A percentile compares a stretch with the other conserved stretches of the same genome.
Conservation (phyloP, 2,113 vertebrate genomes). For the Cyphomyrus plagiostoma region DNA sequence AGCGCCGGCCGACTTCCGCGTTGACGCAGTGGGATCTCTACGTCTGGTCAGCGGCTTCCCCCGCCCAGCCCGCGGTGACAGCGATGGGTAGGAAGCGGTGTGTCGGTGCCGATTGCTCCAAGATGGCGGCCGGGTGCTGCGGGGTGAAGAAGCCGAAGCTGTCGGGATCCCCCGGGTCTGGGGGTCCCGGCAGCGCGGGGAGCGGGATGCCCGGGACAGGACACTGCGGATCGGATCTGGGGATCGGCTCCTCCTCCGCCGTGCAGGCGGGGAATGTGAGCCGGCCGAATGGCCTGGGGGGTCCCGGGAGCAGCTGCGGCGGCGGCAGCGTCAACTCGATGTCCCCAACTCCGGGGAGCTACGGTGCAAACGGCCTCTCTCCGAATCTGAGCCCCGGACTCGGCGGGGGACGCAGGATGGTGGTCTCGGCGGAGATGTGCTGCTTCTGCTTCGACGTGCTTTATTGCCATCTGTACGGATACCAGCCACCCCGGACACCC, state of each 20-base stretch:
- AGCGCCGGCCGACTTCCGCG: conserved; percentile 64
- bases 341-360: conserved; percentile 64
- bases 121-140: conserved; percentile 99
- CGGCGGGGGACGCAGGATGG: conserved; percentile 85
- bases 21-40: conserved; percentile 71
- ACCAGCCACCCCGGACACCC: conserved; percentile 92
- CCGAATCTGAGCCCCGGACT: conserved; percentile 68
- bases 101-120: conserved; percentile 92
- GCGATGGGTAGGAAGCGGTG: conserved; percentile 98
- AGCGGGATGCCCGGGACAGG: conserved; percentile 74
- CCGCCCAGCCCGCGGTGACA: conserved; percentile 77
- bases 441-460: conserved; percentile 98
- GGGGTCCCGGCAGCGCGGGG: conserved; percentile 73
- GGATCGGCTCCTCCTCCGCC: conserved; percentile 73
- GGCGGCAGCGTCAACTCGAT: conserved; percentile 60
- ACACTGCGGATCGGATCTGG: conserved; percentile 77
- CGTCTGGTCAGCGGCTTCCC: conserved; percentile 69
- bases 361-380: conserved; percentile 65
- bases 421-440: conserved; percentile 95
- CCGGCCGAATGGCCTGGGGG: conserved; percentile 73
- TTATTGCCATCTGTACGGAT: conserved; percentile 96
- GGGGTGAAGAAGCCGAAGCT: conserved; percentile 99
- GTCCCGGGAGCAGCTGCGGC: conserved; percentile 68
- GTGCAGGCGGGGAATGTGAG: conserved; percentile 72
- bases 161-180: conserved; percentile 92